Conservation (phyloP, 2,888 invertebrate genomes). For the Hesperia comma region DNA sequence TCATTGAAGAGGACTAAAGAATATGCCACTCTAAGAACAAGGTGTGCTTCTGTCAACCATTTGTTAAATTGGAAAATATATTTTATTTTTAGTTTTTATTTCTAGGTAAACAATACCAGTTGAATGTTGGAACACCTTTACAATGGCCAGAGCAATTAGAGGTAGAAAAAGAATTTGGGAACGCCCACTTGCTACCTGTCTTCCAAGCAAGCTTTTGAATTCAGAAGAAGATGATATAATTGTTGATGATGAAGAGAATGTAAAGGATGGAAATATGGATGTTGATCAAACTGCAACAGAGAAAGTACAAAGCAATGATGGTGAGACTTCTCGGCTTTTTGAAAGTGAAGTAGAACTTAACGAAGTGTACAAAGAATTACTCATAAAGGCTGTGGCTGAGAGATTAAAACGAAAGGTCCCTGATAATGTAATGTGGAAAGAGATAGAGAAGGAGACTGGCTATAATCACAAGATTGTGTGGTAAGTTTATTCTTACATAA, state of each 20-base stretch:
- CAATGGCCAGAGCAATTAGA: too few species aligned
- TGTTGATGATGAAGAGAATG: not conserved
- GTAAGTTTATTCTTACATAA: not conserved
- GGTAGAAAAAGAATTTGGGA: too few species aligned
- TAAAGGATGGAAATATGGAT: not conserved
- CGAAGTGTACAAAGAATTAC: not conserved
- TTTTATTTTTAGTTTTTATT: not conserved
- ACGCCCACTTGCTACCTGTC: not conserved
- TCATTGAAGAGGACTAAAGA: too few species aligned
- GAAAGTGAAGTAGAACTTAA: not conserved
- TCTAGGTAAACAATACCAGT: not conserved
- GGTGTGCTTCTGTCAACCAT: too few species aligned
- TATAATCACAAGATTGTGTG: not conserved
- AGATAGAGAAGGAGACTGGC: conserved; percentile 1
- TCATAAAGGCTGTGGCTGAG: not conserved
- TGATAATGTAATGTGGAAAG: not conserved
- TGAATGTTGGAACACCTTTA: too few species aligned
- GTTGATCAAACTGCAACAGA: not conserved
- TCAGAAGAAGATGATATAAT: not conserved
- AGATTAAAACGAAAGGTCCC: not conserved
- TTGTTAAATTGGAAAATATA: too few species aligned
- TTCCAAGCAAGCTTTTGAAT: not conserved
- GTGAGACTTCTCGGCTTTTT: not conserved
- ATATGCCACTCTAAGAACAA: too few species aligned
- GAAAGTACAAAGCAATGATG: not conserved